Evolutionary conservation across 2,888 invertebrate genomes (phyloP).

Genomic region (Conus canariensis): DNA sequence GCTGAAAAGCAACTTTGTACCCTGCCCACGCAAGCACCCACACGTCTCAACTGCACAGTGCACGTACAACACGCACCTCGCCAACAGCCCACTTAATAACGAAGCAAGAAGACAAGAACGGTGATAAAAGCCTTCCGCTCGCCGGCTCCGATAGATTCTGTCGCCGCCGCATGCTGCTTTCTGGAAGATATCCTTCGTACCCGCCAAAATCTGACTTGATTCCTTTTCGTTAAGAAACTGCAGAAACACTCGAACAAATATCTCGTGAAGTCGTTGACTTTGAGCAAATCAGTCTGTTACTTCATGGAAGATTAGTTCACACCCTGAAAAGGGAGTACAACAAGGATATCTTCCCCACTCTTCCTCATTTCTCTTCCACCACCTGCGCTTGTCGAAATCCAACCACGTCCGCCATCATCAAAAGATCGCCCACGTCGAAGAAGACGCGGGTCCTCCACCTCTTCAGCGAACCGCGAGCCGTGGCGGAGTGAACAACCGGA

Average conservation of each 20-base stretch:
- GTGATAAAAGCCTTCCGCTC: neutral
- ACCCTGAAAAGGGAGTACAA: too few relatives aligned
- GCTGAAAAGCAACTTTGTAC: conserved; percentile 11
- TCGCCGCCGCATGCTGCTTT: neutral
- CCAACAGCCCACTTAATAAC: neutral
- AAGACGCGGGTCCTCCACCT: neutral
- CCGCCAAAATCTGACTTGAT: too few relatives aligned
- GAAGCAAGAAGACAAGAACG: neutral
- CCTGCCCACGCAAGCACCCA: neutral
- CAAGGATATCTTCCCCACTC: too few relatives aligned
- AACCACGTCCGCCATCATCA: neutral
- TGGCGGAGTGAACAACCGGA: neutral
- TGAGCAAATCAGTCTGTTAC: too few relatives aligned
- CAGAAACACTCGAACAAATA: too few relatives aligned
- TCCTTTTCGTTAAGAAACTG: too few relatives aligned
- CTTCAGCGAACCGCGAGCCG: neutral
- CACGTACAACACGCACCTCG: neutral
- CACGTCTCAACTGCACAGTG: too few relatives aligned
- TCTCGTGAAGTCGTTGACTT: too few relatives aligned
- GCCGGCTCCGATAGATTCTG: neutral
- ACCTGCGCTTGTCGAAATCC: neutral
- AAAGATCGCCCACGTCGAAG: neutral
- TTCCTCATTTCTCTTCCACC: too few relatives aligned
- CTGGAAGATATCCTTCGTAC: too few relatives aligned
- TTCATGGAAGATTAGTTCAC: too few relatives aligned